Base-by-base conservation (phyloP, 2,797 vertebrate genomes). In the Melanotaenia parkinsoni region DNA sequence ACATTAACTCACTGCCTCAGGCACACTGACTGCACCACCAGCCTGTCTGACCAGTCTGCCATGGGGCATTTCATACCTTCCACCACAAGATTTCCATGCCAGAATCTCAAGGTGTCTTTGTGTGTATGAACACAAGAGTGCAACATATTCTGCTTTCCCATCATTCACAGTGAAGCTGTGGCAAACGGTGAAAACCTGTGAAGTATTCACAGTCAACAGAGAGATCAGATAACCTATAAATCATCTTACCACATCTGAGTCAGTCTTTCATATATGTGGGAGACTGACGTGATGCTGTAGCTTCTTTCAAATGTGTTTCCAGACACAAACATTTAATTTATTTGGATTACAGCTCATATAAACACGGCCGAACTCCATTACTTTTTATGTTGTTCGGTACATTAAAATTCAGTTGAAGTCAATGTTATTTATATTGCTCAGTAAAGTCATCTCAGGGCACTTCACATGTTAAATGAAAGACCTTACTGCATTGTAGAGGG, bases 51-150 rank as follows among this genome's bases (percentile, higher is more conserved):
- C 64, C 73, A 32, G 47, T 57, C 63, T 67, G 26, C 71, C 76
- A 76, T 79, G 77, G 64, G 80, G 33, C 65, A 81, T 87, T 89
- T 86, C 73, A 76, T 76, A 87, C 75, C 80, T 26, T 71, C 58
- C 38, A 72, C 82, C 87, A 77, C 80, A 63, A 5, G 50, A 45
- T 35, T 26, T 33, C 0, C 0, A 33, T 69, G 80, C 76, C 82
- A 87, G 67, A 24, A 51, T 66, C 51, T 76, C 63, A 43, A 64
- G 74, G 80, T 84, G 82, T 74, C 74, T 73, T 58, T 54, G 63
- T 70, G 77, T 85, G 79, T 85, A 68, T 43, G 62, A 63, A 9
- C 73, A 77, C 79, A 65, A n/a, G 68, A 78, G 79, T 80, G 82
- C 66, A 77, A 85, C 70, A 67, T 47, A 43, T 59, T 50, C 68